These are phyloP conservation scores for Butorides virescens DNA, from an alignment of 2,113 vertebrate species.

Conservation along the genomic window DNA sequence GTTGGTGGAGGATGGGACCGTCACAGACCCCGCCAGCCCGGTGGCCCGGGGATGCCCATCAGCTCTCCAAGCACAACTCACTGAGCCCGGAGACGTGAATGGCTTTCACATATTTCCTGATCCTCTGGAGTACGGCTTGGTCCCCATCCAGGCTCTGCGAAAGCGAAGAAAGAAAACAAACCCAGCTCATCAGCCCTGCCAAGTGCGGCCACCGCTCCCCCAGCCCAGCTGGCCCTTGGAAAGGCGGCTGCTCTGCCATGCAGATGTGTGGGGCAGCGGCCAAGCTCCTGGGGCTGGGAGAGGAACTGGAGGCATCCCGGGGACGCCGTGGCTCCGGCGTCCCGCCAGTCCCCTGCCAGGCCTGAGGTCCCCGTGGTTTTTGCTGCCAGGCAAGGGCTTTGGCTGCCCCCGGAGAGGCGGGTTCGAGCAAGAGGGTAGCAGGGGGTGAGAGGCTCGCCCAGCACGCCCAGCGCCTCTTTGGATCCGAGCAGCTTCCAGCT, in stretches of 20 bases:
- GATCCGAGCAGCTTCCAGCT: not conserved
- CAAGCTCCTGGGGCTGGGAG: not conserved
- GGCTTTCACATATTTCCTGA: slow-evolving; percentile 92
- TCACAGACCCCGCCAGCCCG: not conserved
- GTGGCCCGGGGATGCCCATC: not conserved
- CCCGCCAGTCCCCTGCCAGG: not conserved
- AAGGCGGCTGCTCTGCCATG: not conserved
- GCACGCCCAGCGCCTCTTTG: not conserved
- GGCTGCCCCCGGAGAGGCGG: not conserved
- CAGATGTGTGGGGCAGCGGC: slow-evolving; percentile 28
- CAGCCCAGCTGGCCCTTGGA: slow-evolving; percentile 4
- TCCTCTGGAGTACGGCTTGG: slow-evolving; percentile 86
- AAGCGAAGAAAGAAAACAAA: slow-evolving; percentile 18
- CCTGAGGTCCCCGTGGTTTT: not conserved
- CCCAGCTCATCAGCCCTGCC: not conserved
- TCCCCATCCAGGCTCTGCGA: slow-evolving; percentile 89
- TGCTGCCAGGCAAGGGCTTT: not conserved
- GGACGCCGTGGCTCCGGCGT: not conserved
- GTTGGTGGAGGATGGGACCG: accelerated
- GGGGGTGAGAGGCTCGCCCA: not conserved
- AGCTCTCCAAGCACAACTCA: slow-evolving; percentile 71
- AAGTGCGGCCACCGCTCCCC: not conserved
- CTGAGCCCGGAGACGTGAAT: slow-evolving; percentile 89
- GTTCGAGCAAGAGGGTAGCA: not conserved
- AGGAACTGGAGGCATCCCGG: not conserved